Percentiles rank a stretch among this genome's conserved stretches.
Evolutionary conservation across 1,140 invertebrate species (phyloP).

Genomic region (Notospermus geniculatus): DNA sequence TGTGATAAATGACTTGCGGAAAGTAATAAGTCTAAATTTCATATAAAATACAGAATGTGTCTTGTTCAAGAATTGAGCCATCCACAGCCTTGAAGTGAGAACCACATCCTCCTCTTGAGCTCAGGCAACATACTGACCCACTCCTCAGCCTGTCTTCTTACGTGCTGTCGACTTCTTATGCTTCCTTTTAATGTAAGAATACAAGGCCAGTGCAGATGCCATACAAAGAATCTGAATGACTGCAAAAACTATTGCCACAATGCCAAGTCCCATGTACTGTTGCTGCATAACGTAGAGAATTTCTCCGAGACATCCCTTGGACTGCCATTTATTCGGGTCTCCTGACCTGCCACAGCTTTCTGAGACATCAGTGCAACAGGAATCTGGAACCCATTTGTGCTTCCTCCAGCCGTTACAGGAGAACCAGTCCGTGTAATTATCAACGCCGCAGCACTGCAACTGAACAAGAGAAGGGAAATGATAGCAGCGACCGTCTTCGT

Average conservation of each 20-base stretch:
- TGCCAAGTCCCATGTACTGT: conserved; percentile 39
- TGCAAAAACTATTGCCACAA: conserved; percentile 34
- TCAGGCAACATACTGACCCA: no score
- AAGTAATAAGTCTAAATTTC: no score
- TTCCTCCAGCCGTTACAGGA: background rate
- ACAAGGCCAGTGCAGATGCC: no score
- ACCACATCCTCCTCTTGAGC: no score
- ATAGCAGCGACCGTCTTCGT: background rate
- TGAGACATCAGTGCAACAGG: background rate
- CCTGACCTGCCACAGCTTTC: background rate
- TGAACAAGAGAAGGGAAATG: background rate
- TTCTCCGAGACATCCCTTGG: conserved; percentile 40
- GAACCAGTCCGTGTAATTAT: background rate
- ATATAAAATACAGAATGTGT: no score
- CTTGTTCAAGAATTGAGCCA: no score
- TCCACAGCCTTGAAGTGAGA: no score
- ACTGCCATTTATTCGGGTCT: background rate
- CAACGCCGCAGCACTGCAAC: background rate
- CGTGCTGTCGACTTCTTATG: no score
- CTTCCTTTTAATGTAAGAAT: no score
- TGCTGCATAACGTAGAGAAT: conserved; percentile 38
- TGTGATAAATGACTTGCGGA: no score
- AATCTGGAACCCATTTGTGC: background rate
- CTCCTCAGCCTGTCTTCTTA: no score
- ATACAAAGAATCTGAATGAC: conserved; percentile 32